A percentile compares a stretch with the other conserved stretches of the same genome.
Evolutionary conservation across 2,797 vertebrate genomes (phyloP).

Genomic region (Amblyraja radiata): DNA sequence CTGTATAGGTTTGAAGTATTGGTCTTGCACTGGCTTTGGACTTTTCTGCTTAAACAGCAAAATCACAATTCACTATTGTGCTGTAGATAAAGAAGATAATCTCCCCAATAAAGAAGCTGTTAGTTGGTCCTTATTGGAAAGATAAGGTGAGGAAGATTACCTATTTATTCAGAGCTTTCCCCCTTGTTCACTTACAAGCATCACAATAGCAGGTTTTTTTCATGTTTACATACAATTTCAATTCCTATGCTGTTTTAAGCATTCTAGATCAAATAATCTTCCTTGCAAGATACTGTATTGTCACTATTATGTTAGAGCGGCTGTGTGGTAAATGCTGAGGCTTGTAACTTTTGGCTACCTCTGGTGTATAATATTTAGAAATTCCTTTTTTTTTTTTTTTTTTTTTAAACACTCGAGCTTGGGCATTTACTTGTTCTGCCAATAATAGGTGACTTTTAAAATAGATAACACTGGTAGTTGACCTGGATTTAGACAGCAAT

Average conservation of each 20-base stretch:
- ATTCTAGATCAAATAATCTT: neutral
- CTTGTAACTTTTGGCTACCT: neutral
- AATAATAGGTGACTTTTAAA: neutral
- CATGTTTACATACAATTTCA: neutral
- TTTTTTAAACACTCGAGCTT: neutral
- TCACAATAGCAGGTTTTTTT: neutral
- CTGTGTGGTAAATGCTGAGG: neutral
- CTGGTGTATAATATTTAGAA: neutral
- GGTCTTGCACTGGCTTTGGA: neutral
- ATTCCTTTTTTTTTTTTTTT: neutral
- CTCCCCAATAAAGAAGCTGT: neutral
- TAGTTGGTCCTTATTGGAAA: neutral
- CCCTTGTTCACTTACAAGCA: neutral
- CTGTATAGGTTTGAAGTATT: neutral
- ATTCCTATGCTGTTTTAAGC: neutral
- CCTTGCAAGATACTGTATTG: neutral
- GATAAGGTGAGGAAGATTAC: neutral
- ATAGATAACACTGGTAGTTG: neutral
- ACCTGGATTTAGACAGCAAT: conserved; percentile 8
- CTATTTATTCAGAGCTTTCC: neutral
- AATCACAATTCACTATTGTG: neutral
- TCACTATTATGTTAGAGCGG: neutral
- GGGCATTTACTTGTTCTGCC: neutral
- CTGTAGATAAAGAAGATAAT: neutral
- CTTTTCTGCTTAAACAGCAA: neutral